Conservation (phyloP, 2,888 invertebrate species). For the Argyresthia albistria region DNA sequence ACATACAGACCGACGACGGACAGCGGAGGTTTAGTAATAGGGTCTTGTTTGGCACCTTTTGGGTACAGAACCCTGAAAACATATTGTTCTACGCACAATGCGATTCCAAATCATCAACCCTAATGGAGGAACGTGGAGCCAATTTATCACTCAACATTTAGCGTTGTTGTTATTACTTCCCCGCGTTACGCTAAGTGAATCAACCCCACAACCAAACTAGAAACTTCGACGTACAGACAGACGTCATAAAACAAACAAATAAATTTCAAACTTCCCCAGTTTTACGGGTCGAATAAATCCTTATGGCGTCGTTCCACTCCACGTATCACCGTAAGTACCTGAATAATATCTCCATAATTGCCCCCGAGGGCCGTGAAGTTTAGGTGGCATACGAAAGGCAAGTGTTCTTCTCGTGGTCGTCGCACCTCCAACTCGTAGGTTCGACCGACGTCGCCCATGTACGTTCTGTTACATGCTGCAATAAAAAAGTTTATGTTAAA, state of each 20-base stretch:
- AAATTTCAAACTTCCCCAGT: slow-evolving; percentile 1
- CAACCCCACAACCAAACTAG: too few relatives aligned
- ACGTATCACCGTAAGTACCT: slow-evolving; percentile 58
- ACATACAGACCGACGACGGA: too few relatives aligned
- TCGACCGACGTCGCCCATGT: slow-evolving; percentile 85
- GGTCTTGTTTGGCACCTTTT: too few relatives aligned
- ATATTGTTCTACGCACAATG: too few relatives aligned
- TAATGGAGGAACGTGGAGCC: too few relatives aligned
- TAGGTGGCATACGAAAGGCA: slow-evolving; percentile 86
- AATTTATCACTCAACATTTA: too few relatives aligned
- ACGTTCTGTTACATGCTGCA: slow-evolving; percentile 88
- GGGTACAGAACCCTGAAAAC: too few relatives aligned
- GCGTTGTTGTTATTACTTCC: too few relatives aligned
- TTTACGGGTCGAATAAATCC: slow-evolving; percentile 3
- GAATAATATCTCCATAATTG: slow-evolving; percentile 84
- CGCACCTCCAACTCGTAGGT: slow-evolving; percentile 86
- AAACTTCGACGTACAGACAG: too few relatives aligned
- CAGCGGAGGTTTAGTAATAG: too few relatives aligned
- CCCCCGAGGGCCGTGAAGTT: slow-evolving; percentile 88
- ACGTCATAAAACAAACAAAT: not conserved
- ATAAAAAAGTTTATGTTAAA: slow-evolving; percentile 22
- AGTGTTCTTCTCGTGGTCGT: slow-evolving; percentile 79
- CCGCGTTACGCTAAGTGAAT: too few relatives aligned
- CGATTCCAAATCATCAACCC: too few relatives aligned
- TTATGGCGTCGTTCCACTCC: slow-evolving; percentile 3